These are phyloP conservation scores for Catocala sponsa DNA, from an alignment of 2,888 invertebrate species.

Conservation along the genomic window DNA sequence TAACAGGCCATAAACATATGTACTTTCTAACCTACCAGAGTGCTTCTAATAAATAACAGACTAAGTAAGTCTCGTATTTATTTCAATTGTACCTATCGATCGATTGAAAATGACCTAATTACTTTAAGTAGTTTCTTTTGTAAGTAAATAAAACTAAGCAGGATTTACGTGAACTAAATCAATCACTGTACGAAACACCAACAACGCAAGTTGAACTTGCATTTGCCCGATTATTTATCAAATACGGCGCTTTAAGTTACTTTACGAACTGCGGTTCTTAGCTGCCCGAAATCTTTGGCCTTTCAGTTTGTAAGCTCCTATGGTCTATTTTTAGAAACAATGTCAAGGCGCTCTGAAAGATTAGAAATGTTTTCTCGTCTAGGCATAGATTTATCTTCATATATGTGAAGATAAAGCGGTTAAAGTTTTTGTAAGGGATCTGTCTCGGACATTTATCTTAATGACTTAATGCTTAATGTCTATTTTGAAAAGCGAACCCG, in stretches of 20 bases:
- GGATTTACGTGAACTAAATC: not conserved
- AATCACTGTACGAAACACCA: too few species aligned
- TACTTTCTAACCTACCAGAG: slow-evolving; percentile 5
- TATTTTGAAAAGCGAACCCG: slow-evolving; percentile 8
- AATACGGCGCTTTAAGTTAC: not conserved
- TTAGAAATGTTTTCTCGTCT: slow-evolving; percentile 45
- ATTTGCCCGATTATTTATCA: too few species aligned
- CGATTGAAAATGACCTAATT: too few species aligned
- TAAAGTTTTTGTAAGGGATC: slow-evolving; percentile 39
- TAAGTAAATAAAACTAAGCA: too few species aligned
- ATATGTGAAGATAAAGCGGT: slow-evolving; percentile 33
- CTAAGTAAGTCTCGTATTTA: too few species aligned
- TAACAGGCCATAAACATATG: slow-evolving; percentile 36
- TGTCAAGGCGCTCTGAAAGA: slow-evolving; percentile 50
- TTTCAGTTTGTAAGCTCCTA: slow-evolving; percentile 25
- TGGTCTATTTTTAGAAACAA: slow-evolving; percentile 47
- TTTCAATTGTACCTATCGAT: too few species aligned
- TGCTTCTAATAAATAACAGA: too few species aligned
- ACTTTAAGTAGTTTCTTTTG: too few species aligned
- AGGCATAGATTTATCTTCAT: slow-evolving; percentile 50
- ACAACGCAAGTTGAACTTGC: too few species aligned
- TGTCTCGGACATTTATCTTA: slow-evolving; percentile 45
- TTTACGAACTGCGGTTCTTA: slow-evolving; percentile 20
- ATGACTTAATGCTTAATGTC: slow-evolving; percentile 33
- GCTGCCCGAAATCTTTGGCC: slow-evolving; percentile 31